phyloP scores from a whole-genome alignment of 2,797 vertebrate species.

The Todus mexicanus region DNA sequence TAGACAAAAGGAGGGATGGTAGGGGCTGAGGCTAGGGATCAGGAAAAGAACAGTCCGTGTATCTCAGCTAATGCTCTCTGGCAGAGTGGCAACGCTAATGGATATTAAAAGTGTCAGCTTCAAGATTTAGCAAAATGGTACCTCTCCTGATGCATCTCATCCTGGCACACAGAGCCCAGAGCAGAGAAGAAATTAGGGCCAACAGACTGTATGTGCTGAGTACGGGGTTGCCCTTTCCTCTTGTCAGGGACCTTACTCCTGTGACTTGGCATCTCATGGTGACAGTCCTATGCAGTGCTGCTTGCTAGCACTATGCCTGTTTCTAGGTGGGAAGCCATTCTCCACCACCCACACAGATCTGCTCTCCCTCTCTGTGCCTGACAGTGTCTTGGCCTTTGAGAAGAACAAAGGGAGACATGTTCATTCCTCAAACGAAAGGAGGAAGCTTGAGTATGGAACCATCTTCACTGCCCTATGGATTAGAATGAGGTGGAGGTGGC shows the following conservation, averaged over 20 bases:
- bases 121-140: conserved; percentile 49
- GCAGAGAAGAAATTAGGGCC: conserved; percentile 12
- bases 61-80: conserved; percentile 39
- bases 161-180: conserved; percentile 38
- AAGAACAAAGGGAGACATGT: neutral
- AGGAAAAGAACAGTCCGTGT: neutral
- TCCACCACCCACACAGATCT: neutral
- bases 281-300: neutral
- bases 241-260: neutral
- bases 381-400: neutral
- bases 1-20: neutral
- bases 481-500: neutral
- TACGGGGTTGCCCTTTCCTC: neutral
- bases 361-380: neutral
- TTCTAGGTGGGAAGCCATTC: neutral
- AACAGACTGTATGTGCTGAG: neutral
- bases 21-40: neutral
- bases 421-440: neutral
- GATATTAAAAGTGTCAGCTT: conserved; percentile 45
- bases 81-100: conserved; percentile 5
- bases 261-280: neutral
- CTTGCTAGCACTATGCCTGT: neutral
- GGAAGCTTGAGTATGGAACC: neutral
- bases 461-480: neutral
- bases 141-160: conserved; percentile 49